These are phyloP conservation scores for Mongoloraphidia duomilia DNA, from an alignment of 2,888 invertebrate genomes.

Conservation along the genomic window DNA sequence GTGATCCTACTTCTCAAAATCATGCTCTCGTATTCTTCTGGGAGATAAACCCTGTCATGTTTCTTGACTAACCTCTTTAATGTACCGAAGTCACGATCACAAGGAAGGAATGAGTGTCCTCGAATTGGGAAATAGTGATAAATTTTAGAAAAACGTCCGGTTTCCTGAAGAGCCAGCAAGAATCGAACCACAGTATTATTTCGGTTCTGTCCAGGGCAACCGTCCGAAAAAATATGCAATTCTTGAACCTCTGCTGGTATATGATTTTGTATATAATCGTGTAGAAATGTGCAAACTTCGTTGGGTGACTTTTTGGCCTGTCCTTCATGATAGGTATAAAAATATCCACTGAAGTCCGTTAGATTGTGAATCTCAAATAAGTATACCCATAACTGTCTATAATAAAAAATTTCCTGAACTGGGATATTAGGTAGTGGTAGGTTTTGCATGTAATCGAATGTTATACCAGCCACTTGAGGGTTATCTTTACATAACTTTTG, in stretches of 20 bases:
- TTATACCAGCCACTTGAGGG: conserved; percentile 11
- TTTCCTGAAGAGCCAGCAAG: conserved; percentile 9
- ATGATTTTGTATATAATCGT: conserved; percentile 5
- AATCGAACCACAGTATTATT: conserved; percentile 10
- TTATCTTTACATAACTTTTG: conserved; percentile 9
- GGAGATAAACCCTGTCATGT: neutral
- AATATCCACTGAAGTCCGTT: conserved; percentile 9
- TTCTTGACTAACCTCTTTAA: conserved; percentile 10
- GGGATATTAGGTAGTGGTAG: conserved; percentile 15
- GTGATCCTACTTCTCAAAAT: no score
- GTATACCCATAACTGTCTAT: conserved; percentile 16
- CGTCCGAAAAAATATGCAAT: conserved; percentile 11
- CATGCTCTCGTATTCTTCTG: neutral
- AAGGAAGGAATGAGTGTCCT: conserved; percentile 12
- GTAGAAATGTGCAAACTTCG: conserved; percentile 8
- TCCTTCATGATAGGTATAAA: conserved; percentile 14
- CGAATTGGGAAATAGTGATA: conserved; percentile 11
- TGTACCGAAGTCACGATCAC: conserved; percentile 11
- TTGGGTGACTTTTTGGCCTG: conserved; percentile 9
- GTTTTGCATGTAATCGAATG: conserved; percentile 18
- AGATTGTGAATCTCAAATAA: conserved; percentile 12
- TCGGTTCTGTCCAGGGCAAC: conserved; percentile 12
- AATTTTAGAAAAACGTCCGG: conserved; percentile 8
- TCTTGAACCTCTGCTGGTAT: conserved; percentile 7
- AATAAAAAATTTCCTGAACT: conserved; percentile 16